phyloP scores from a whole-genome alignment of 1,140 invertebrate species.

The Laupala kohalensis region DNA sequence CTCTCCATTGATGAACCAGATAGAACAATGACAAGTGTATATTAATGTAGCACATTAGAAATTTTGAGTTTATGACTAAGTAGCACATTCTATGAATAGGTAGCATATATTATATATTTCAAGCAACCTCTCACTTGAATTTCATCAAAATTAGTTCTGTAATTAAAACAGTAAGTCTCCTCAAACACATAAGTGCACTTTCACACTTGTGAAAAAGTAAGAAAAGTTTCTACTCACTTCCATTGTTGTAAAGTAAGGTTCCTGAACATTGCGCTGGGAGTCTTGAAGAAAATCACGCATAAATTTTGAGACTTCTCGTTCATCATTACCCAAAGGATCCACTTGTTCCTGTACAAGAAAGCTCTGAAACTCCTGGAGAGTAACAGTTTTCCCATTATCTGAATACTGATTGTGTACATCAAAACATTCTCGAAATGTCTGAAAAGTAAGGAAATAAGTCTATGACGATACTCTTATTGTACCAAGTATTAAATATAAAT shows the following conservation, averaged over 20 bases:
- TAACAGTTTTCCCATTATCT: conserved; percentile 48
- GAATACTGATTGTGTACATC: conserved; percentile 47
- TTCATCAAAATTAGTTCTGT: too few species aligned
- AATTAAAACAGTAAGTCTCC: too few species aligned
- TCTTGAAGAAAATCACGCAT: conserved; percentile 37
- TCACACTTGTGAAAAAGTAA: too few species aligned
- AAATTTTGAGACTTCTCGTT: conserved; percentile 43
- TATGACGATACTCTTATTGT: background rate
- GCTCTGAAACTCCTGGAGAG: conserved; percentile 59
- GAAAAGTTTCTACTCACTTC: conserved; percentile 36
- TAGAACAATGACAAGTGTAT: too few species aligned
- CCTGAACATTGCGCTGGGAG: conserved; percentile 61
- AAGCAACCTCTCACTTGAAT: too few species aligned
- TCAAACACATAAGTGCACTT: too few species aligned
- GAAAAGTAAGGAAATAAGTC: conserved; percentile 13
- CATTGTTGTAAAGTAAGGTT: conserved; percentile 62
- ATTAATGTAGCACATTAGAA: too few species aligned
- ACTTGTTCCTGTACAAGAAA: conserved; percentile 72
- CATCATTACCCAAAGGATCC: conserved; percentile 48
- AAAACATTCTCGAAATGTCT: conserved; percentile 46
- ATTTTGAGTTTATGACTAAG: too few species aligned
- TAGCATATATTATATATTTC: too few species aligned
- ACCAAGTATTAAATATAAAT: background rate
- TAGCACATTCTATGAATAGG: too few species aligned
- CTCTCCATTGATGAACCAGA: too few species aligned